Base-by-base conservation (phyloP, 2,113 vertebrate genomes). In the Phylloscopus whistleri region DNA sequence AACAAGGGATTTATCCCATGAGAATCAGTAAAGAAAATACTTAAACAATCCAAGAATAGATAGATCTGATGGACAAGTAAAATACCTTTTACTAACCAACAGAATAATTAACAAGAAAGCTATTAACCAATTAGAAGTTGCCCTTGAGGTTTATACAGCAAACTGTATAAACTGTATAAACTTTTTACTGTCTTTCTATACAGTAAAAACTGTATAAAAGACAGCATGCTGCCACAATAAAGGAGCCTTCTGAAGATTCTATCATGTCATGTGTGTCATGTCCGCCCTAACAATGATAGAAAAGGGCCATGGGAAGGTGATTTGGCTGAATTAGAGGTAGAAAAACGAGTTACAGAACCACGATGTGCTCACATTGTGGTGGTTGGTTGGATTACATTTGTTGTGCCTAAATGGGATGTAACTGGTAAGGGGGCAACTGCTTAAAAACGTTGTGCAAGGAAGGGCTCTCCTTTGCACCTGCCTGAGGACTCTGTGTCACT, bases 321-420 rank as follows among this genome's bases (percentile, higher is more conserved):
- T 20, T 66, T 13, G 11, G 41, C 8, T 67, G 51, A 46, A 56
- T 9, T 46, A 9, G 21, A 26, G 16, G 26, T 12, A 24, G 20
- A 80, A 37, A n/a, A 66, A 31, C 2, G 44, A 80, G 21, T 67
- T 67, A 4, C 2, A 14, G 10, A 56, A 56, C 13, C 27, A 56
- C 7, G 8, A 10, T 0, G 0, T 37, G 26, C 26, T 66, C 33
- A 37, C 13, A 8, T 16, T 0, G 13, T 67, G 33, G 16, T 11
- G 33, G 16, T 46, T 46, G 41, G 21, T 13, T 31, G 33, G 24
- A 48, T 80, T 46, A 9, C 16, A 56, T 26, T 56, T 10, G 13
- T 26, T 80, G 51, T 67, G 21, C 17, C 31, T 46, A 20, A 31
- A 31, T 46, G 51, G 26, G 41, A 37, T 31, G 16, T 24, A 30